These are phyloP conservation scores for Dromococcyx pavoninus DNA, from an alignment of 2,797 vertebrate species.

Conservation along the genomic window DNA sequence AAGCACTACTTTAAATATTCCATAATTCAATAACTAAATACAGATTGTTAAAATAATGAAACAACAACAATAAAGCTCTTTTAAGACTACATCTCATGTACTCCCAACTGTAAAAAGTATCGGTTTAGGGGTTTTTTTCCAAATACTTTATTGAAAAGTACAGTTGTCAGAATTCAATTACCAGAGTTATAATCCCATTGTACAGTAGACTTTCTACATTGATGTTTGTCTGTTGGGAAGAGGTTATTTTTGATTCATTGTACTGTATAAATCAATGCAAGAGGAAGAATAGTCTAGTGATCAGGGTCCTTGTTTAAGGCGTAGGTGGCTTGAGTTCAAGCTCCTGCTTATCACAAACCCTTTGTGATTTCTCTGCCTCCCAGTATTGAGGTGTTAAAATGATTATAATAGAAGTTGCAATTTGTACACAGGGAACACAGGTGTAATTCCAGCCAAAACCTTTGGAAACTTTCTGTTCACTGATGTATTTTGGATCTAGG, in stretches of 20 bases:
- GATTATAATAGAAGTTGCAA: neutral
- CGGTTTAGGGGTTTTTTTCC: neutral
- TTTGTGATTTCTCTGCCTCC: neutral
- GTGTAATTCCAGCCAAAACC: neutral
- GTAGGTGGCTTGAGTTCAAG: neutral
- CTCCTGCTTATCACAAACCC: neutral
- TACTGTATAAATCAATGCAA: neutral
- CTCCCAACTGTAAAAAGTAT: neutral
- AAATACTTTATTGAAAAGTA: conserved; percentile 20
- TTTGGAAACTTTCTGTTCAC: neutral
- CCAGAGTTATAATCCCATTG: neutral
- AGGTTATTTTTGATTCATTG: neutral
- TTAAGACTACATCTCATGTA: neutral
- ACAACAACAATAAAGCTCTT: conserved; percentile 43
- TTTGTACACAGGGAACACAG: neutral
- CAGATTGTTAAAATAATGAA: conserved; percentile 47
- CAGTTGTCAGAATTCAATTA: conserved; percentile 3
- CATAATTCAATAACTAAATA: conserved; percentile 29
- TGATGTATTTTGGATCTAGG: neutral
- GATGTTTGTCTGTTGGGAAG: neutral
- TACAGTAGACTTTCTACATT: neutral
- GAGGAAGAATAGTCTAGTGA: neutral
- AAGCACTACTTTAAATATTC: conserved; percentile 53
- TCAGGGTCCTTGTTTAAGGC: neutral
- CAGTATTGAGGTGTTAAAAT: neutral